Evolutionary conservation across 2,797 vertebrate species (phyloP), one percentile per base, ranked within the genome.

Genomic region (Semaprochilodus insignis): DNA sequence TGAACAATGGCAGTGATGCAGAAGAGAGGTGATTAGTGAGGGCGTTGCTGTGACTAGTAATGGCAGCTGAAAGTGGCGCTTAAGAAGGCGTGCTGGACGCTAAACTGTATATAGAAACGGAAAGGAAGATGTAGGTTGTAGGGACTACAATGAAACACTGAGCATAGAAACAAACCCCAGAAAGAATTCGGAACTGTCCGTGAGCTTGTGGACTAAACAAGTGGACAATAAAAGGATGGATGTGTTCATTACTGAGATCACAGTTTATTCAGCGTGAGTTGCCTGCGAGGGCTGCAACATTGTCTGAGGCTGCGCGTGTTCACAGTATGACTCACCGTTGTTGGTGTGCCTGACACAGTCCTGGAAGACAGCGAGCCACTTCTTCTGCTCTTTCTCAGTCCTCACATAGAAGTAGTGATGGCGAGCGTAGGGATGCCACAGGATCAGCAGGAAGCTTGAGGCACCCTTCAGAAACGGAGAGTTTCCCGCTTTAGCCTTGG

Each of bases 351-450:
- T 87, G 67, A 98, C 92, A 0, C 98, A 99, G 90, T 99, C 98
- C 93, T 97, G 97, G 88, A 99, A 95, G 55, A 99, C 97, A 0
- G 97, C 97, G 0, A 92, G 92, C 98, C 98, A 99, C 90, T 96
- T 97, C 83, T 94, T 91, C 90, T 99, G 98, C 90, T 99, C 98
- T 51, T 97, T 96, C 89, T 97, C 97, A 0, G 96, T 98, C 95
- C 96, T 95, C 87, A 98, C 95, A 0, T 96, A 98, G 94, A 99
- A 99, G 91, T 97, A 97, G 83, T 97, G 94, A 89, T 99, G 97
- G 0, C 95, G 94, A 0, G 95, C 94, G 0, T 95, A 97, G 0
- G 98, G 98, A 77, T 99, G 98, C 97, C 97, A 99, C 81, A 99
- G 94, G 92, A 99, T 95, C 87, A 99, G 94, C 0, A 96, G 96